Evolutionary conservation across 2,797 vertebrate species (phyloP).

Genomic region (Enteromius anoplus): DNA sequence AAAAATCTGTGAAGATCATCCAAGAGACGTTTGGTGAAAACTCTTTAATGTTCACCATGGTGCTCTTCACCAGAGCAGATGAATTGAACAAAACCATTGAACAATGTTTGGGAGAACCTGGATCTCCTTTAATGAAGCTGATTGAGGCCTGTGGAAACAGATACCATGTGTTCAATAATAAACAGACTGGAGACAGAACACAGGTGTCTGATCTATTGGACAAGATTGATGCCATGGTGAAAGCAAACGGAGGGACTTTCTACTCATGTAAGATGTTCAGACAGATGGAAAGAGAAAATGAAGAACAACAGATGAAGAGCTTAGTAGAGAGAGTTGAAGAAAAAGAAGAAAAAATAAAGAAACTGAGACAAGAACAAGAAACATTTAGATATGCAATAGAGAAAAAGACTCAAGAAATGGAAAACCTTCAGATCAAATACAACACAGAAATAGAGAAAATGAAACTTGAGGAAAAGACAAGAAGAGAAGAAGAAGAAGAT

Average conservation of each 20-base stretch:
- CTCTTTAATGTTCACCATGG: not conserved
- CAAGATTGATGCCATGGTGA: no score
- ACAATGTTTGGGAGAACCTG: constrained; percentile 1
- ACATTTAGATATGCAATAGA: not conserved
- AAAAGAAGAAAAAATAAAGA: not conserved
- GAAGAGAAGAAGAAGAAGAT: not conserved
- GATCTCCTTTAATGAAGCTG: not conserved
- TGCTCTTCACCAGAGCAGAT: constrained; percentile 35
- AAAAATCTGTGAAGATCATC: constrained; percentile 15
- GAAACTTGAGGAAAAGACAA: not conserved
- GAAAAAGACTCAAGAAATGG: not conserved
- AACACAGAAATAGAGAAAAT: not conserved
- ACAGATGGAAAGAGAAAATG: not conserved
- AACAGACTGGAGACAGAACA: not conserved
- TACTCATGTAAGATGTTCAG: not conserved
- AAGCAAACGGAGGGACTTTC: no score
- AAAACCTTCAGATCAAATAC: not conserved
- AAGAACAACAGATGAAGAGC: not conserved
- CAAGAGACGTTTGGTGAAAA: constrained; percentile 25
- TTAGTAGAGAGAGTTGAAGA: not conserved
- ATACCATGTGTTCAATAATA: constrained; percentile 19
- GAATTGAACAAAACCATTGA: not conserved
- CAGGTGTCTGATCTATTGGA: not conserved
- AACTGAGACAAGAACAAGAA: no score
- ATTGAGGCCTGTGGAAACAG: not conserved